Evolutionary conservation across 2,888 invertebrate genomes (phyloP).

Genomic region (Sialis lutaria): DNA sequence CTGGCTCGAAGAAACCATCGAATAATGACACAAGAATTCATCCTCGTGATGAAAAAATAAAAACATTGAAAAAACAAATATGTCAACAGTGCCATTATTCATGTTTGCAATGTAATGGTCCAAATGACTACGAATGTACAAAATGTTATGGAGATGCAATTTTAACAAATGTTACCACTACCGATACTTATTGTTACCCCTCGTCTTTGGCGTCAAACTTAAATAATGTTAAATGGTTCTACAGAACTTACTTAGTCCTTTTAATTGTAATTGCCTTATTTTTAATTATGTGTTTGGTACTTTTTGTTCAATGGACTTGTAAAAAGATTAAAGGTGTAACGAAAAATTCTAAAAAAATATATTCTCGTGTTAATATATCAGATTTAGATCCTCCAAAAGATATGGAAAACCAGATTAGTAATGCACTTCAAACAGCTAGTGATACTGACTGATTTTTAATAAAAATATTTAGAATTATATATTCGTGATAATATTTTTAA

Average conservation of each 20-base stretch:
- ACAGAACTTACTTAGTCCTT: background rate
- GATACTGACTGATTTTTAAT: background rate
- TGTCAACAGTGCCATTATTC: conserved; percentile 58
- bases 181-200: conserved; percentile 23
- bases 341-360: background rate
- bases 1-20: conserved; percentile 1
- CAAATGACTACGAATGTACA: conserved; percentile 49
- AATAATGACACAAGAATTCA: conserved; percentile 5
- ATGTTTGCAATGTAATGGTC: conserved; percentile 51
- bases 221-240: conserved; percentile 2
- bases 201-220: conserved; percentile 6
- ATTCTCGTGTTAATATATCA: background rate
- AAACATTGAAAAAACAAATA: conserved; percentile 16
- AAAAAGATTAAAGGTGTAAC: background rate
- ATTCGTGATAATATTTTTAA: no score
- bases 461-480: no score
- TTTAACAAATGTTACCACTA: conserved; percentile 25
- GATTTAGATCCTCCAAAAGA: background rate
- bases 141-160: conserved; percentile 48
- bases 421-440: background rate
- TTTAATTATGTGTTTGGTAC: background rate
- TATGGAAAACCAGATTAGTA: background rate
- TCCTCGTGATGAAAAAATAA: no score
- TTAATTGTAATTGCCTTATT: background rate
- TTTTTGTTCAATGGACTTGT: background rate